A percentile compares a stretch with the other conserved stretches of the same genome.
These are phyloP conservation scores for Psittacula derbiana DNA, from an alignment of 2,797 vertebrate genomes.

Conservation along the genomic window DNA sequence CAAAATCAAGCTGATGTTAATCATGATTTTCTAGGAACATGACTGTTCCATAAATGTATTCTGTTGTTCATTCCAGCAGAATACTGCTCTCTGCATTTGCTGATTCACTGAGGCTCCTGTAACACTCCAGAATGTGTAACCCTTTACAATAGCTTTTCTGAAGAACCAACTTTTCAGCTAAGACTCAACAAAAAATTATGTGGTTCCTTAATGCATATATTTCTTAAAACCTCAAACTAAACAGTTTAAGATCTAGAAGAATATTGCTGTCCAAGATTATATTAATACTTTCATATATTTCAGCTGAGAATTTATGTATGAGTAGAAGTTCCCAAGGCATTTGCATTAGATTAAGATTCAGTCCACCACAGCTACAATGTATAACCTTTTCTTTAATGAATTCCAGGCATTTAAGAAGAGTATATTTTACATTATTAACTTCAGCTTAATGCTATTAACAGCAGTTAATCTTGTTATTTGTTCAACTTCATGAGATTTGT, in stretches of 20 bases:
- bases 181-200: background rate
- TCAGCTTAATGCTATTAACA: background rate
- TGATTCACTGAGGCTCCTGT: background rate
- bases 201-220: background rate
- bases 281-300: conserved; percentile 6
- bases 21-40: background rate
- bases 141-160: background rate
- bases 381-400: background rate
- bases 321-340: background rate
- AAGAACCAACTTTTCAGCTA: background rate
- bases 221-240: background rate
- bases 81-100: background rate
- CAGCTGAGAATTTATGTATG: background rate
- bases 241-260: background rate
- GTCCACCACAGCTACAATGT: background rate
- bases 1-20: background rate
- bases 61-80: background rate
- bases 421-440: background rate
- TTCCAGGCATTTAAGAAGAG: conserved; percentile 1
- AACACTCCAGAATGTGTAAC: background rate
- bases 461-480: conserved; percentile 1
- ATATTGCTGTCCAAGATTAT: background rate
- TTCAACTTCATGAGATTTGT: background rate
- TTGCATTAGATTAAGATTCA: conserved; percentile 23
- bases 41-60: background rate